Percentiles rank a stretch among this genome's conserved stretches.
phyloP scores from a whole-genome alignment of 2,113 vertebrate species.

The Sterna hirundo region DNA sequence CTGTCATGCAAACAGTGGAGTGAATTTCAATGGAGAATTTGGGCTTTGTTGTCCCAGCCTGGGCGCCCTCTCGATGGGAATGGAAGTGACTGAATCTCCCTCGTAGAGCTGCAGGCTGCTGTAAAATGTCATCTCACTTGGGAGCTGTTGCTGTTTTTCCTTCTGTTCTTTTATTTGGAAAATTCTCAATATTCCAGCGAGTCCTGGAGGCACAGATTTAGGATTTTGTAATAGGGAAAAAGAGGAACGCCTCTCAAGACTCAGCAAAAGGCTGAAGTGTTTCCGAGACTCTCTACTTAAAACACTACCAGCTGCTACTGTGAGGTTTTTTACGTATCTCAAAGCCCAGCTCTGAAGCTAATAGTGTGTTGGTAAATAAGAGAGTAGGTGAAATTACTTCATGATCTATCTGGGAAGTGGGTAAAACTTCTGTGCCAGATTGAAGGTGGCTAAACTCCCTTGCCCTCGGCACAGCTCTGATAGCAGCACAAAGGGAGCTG shows the following conservation, averaged over 20 bases:
- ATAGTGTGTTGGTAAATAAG: not conserved
- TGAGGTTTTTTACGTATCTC: not conserved
- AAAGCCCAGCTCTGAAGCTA: not conserved
- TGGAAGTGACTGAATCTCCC: not conserved
- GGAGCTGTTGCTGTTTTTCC: not conserved
- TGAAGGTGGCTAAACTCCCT: not conserved
- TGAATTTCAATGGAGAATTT: not conserved
- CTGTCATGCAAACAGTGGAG: not conserved
- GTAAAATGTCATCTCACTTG: slow-evolving; percentile 1
- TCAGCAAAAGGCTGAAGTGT: not conserved
- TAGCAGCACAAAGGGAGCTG: not conserved
- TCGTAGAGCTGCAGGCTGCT: not conserved
- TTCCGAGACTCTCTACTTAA: not conserved
- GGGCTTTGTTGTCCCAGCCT: not conserved
- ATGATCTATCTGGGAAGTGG: not conserved
- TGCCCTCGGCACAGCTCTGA: not conserved
- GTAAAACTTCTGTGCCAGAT: not conserved
- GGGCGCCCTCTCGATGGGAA: not conserved
- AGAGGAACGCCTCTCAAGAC: not conserved
- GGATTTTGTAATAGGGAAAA: not conserved
- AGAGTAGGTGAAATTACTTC: not conserved
- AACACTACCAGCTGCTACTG: not conserved
- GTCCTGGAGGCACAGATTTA: not conserved
- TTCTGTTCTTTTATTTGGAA: slow-evolving; percentile 27
- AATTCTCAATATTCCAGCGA: not conserved